Evolutionary conservation across 2,888 invertebrate species (phyloP), one percentile per base, ranked within the genome.

Genomic region (Hermodice carunculata): DNA sequence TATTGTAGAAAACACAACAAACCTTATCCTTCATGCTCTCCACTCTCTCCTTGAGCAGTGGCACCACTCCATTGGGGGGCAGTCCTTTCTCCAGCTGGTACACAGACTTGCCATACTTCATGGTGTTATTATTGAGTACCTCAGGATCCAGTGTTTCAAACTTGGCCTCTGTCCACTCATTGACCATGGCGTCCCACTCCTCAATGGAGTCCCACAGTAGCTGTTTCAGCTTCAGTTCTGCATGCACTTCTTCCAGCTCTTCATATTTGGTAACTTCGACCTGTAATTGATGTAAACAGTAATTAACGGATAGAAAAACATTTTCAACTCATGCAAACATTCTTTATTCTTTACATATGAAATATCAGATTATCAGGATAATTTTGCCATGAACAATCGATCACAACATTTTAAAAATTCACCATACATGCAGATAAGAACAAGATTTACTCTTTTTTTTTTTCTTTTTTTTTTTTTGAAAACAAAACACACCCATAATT

Each of bases 201-300:
- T 90, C 91, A 1, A 92, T 88, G 42, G 92, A 91, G 52, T 92
- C 92, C 93, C 95, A 95, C 0, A 96, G 87, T 58, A 93, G 88
- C 81, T 92, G 91, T 40, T 95, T 90, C 43, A 95, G 87, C 81
- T 91, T 93, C 2, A 95, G 91, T 71, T 94, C 93, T 69, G 90
- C 91, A 74, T 92, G 90, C 0, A 93, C 92, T 81, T 93, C 91
- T 58, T 94, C 94, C 69, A 96, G 87, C 66, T 91, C 90, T 73
- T 94, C 94, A 80, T 93, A 91, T 78, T 94, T 89, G 0, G 93
- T 92, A 19, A 94, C 91, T 78, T 95, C 94, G 70, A 95, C 90
- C 91, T 94, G 77, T n/a, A 32, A 69, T n/a, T n/a, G n/a, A n/a
- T n/a, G n/a, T n/a, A n/a, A n/a, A n/a, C n/a, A n/a, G n/a, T n/a